Percentiles rank a stretch among this genome's conserved stretches.
phyloP scores from a whole-genome alignment of 2,888 invertebrate species.

The Podotricha telesiphe region DNA sequence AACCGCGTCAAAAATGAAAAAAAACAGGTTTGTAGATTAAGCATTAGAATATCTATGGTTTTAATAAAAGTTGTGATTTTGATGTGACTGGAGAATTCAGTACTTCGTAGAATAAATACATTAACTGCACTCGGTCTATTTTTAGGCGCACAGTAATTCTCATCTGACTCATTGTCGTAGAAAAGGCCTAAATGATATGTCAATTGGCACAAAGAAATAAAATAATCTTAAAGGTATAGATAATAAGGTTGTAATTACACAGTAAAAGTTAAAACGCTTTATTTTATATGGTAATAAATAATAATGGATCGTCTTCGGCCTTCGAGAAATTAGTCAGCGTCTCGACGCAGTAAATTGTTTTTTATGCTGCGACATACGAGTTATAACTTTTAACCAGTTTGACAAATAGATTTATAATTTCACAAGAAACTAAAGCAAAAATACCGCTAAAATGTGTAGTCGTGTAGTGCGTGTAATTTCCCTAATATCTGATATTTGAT shows the following conservation, averaged over 20 bases:
- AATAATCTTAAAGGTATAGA: slow-evolving; percentile 52
- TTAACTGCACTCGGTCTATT: slow-evolving; percentile 59
- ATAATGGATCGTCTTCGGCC: slow-evolving; percentile 79
- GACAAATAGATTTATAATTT: slow-evolving; percentile 17
- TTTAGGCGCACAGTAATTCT: slow-evolving; percentile 66
- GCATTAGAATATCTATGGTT: too few species aligned
- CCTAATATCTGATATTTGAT: neutral
- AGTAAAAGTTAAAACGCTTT: slow-evolving; percentile 49
- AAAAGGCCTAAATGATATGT: slow-evolving; percentile 67
- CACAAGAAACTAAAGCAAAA: neutral
- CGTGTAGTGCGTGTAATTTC: neutral
- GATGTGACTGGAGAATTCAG: slow-evolving; percentile 50
- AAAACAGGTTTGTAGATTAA: neutral
- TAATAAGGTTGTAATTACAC: slow-evolving; percentile 54
- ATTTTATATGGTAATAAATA: slow-evolving; percentile 79
- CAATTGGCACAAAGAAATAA: slow-evolving; percentile 49
- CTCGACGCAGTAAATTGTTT: slow-evolving; percentile 56
- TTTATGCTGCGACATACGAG: slow-evolving; percentile 44
- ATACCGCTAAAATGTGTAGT: neutral
- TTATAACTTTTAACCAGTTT: slow-evolving; percentile 13
- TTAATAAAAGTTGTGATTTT: slow-evolving; percentile 31
- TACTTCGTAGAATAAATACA: slow-evolving; percentile 48
- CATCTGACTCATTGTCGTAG: slow-evolving; percentile 67
- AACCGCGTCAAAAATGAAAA: neutral
- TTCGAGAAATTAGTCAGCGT: slow-evolving; percentile 78